Evolutionary conservation across 2,797 vertebrate genomes (phyloP).

Genomic region (Mareca strepera): DNA sequence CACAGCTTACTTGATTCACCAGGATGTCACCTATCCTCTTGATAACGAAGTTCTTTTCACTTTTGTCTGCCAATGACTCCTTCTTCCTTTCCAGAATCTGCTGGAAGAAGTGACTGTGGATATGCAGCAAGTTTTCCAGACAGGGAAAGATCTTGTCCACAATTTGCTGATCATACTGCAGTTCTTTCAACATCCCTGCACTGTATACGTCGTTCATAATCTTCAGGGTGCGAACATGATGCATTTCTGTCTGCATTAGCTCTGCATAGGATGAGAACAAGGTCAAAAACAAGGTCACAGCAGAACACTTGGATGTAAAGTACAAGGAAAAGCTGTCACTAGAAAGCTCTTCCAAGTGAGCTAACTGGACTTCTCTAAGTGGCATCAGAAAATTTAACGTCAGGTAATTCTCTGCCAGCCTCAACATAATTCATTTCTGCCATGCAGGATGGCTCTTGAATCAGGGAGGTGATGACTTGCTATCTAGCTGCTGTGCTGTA

Average conservation of each 20-base stretch:
- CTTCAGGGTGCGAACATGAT: conserved; percentile 93
- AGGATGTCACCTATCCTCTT: conserved; percentile 92
- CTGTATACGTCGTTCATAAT: conserved; percentile 97
- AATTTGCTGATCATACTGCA: conserved; percentile 86
- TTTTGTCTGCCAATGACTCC: conserved; percentile 82
- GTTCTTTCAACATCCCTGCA: conserved; percentile 89
- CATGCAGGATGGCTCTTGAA: neutral
- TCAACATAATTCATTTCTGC: neutral
- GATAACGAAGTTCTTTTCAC: conserved; percentile 87
- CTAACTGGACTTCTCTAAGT: neutral
- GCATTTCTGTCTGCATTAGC: conserved; percentile 97
- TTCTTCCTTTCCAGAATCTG: conserved; percentile 91
- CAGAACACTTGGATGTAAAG: neutral
- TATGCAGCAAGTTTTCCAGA: conserved; percentile 89
- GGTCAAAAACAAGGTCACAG: neutral
- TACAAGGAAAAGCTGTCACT: neutral
- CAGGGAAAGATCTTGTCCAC: conserved; percentile 92
- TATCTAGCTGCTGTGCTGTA: neutral
- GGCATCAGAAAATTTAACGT: neutral
- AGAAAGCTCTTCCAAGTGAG: neutral
- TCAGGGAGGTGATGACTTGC: neutral
- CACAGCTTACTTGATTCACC: conserved; percentile 86
- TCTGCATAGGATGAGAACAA: conserved; percentile 77
- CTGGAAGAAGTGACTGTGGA: conserved; percentile 91
- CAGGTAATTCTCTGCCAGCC: neutral